A percentile compares a stretch with the other conserved stretches of the same genome.
Conservation (phyloP, 2,797 vertebrate species). For the Salmo trutta region DNA sequence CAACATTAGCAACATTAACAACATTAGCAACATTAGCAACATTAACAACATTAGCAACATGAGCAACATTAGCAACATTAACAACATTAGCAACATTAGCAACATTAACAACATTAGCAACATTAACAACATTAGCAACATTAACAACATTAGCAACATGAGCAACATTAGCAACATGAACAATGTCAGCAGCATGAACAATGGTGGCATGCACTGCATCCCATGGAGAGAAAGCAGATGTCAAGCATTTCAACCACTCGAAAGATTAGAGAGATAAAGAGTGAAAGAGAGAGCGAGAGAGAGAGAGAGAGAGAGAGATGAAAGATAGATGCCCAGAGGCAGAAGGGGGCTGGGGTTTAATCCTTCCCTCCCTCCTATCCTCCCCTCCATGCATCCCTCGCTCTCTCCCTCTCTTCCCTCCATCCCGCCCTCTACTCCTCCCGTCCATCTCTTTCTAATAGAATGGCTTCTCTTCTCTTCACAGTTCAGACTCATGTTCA, state of each 20-base stretch:
- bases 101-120: too few species aligned
- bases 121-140: too few species aligned
- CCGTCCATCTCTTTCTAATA: slow-evolving; percentile 49
- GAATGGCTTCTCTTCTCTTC: slow-evolving; percentile 60
- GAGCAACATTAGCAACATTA: too few species aligned
- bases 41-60: too few species aligned
- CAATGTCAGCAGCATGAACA: too few species aligned
- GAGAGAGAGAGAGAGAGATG: slow-evolving; percentile 68
- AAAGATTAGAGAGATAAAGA: slow-evolving; percentile 65
- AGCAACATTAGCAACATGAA: too few species aligned
- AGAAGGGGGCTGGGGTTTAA: slow-evolving; percentile 55
- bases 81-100: too few species aligned
- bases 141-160: too few species aligned
- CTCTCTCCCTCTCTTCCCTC: neutral
- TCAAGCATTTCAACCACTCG: slow-evolving; percentile 72
- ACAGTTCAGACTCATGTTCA: slow-evolving; percentile 47
- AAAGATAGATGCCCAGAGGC: slow-evolving; percentile 74
- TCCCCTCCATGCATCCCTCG: slow-evolving; percentile 24
- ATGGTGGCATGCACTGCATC: slow-evolving; percentile 49
- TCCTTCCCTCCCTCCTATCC: slow-evolving; percentile 58
- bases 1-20: too few species aligned
- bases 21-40: too few species aligned
- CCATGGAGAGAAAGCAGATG: slow-evolving; percentile 75
- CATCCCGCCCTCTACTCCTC: slow-evolving; percentile 35
- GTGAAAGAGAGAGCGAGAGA: slow-evolving; percentile 74